phyloP scores from a whole-genome alignment of 1,140 invertebrate species.

The Lepidurus packardi region DNA sequence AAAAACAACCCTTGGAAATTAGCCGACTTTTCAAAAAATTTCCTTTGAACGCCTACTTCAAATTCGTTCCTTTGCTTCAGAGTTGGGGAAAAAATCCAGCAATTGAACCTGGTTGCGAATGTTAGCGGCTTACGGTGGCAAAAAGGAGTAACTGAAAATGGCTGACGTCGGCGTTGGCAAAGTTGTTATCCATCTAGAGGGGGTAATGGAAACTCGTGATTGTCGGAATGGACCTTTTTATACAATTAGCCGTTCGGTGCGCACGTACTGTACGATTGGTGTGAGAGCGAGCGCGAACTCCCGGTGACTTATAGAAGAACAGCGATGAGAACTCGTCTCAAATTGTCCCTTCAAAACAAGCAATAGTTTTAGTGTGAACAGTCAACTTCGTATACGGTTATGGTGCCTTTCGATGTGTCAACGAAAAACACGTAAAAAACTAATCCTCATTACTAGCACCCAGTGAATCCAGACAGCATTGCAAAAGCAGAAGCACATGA shows the following conservation, averaged over 20 bases:
- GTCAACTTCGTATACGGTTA: constrained; percentile 29
- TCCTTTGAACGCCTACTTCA: background rate
- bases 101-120: background rate
- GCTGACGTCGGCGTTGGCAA: background rate
- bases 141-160: background rate
- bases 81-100: background rate
- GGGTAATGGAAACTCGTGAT: background rate
- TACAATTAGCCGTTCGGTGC: too few species aligned
- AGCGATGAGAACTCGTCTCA: constrained; percentile 10
- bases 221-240: too few species aligned
- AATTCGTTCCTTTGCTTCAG: background rate
- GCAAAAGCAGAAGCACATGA: constrained; percentile 8
- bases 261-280: too few species aligned
- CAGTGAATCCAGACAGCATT: background rate
- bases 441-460: constrained; percentile 17
- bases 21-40: background rate
- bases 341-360: constrained; percentile 15
- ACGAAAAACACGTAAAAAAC: constrained; percentile 26
- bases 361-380: constrained; percentile 18
- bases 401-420: constrained; percentile 32
- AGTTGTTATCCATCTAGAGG: constrained; percentile 1
- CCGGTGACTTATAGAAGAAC: background rate
- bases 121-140: background rate
- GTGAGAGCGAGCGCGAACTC: background rate
- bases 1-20: background rate